Evolutionary conservation across 1,140 invertebrate species (phyloP), one percentile per base, ranked within the genome.

Genomic region (Babylonia areolata): DNA sequence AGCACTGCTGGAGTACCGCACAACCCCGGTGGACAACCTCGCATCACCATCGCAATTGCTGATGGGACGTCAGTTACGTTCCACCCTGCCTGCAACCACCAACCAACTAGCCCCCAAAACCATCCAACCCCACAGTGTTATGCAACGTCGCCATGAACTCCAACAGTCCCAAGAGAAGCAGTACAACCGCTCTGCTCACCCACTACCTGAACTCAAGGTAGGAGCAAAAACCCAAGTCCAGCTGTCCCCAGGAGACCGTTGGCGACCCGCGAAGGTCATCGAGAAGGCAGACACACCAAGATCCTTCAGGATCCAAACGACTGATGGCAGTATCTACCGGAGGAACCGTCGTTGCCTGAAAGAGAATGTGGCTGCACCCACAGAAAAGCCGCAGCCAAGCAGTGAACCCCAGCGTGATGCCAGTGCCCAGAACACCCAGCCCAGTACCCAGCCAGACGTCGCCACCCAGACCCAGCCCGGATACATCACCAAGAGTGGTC

Each of bases 121-220:
- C 78, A 80, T 39, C n/a, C n/a, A n/a, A 33, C 23, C 39, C 35
- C 5, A 5, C 40, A 80, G 39, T 11, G 37, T 15, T 80, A 12
- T 40, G 39, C 39, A 80, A 37, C 78, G n/a, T 11, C 11, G 39
- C 5, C 78, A 15, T 9, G 11, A 80, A n/a, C 31, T 35, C 28
- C n/a, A 35, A 37, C 35, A 37, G 35, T 9, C n/a, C 23, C 35
- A n/a, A 33, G 9, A 80, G 40, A 37, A 80, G 39, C 23, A 39
- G 28, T 80, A 80, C 78, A 33, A 80, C 40, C 78, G 82, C 40
- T 28, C 82, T 5, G 42, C 80, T 28, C 40, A 81, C 35, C 80
- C 39, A n/a, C 80, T 81, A 51, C 37, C 35, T 12, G 15, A 3
- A 3, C 5, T 78, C 3, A 37, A 78, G 31, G 35, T 23, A 6